Conservation (phyloP, 2,888 invertebrate species). For the Hemithea aestivaria region DNA sequence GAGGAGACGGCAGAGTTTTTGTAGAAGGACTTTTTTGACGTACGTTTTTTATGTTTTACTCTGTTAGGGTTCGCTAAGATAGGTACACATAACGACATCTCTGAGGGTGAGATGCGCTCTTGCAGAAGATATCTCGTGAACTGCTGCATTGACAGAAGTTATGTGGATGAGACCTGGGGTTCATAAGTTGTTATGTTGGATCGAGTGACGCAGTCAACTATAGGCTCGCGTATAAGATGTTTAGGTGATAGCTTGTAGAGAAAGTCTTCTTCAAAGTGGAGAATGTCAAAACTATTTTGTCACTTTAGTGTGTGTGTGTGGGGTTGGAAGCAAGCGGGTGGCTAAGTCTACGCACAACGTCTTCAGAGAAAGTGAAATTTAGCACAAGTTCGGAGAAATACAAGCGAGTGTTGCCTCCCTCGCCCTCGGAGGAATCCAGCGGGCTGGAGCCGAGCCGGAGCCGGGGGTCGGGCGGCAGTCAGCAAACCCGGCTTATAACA, state of each 20-base stretch:
- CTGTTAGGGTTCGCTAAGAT: conserved; percentile 73
- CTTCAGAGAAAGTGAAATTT: conserved; percentile 79
- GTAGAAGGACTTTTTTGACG: conserved; percentile 78
- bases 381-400: conserved; percentile 77
- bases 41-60: conserved; percentile 78
- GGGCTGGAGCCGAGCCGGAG: conserved; percentile 24
- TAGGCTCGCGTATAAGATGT: too few relatives aligned
- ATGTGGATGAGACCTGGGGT: too few relatives aligned
- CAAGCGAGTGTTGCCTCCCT: conserved; percentile 55
- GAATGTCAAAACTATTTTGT: conserved; percentile 52
- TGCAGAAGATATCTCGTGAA: conserved; percentile 49
- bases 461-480: conserved; percentile 60
- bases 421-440: conserved; percentile 45
- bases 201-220: too few relatives aligned
- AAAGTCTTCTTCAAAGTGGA: too few relatives aligned
- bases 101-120: conserved; percentile 60
- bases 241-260: too few relatives aligned
- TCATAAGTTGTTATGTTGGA: too few relatives aligned
- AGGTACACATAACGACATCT: conserved; percentile 74
- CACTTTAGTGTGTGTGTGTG: conserved; percentile 49
- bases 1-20: conserved; percentile 72
- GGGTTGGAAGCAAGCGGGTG: conserved; percentile 57
- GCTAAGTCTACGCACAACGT: conserved; percentile 74
- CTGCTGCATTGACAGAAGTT: conserved; percentile 21
- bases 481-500: conserved; percentile 73